Base-by-base conservation (phyloP, 2,113 vertebrate genomes). In the Amphiprion ocellaris region DNA sequence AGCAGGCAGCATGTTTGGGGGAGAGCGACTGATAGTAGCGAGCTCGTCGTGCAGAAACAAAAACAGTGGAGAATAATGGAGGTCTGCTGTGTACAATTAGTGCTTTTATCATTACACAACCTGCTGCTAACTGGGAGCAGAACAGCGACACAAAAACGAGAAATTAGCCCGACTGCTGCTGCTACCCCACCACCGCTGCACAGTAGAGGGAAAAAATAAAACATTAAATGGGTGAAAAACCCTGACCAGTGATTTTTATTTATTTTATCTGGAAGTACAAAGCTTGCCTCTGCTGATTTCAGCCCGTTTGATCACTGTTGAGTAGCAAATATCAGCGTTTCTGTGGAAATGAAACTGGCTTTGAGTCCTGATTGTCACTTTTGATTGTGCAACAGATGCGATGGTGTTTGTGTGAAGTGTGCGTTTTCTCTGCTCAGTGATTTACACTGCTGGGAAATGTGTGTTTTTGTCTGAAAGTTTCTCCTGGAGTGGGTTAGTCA, bases 61-160 rank as follows among this genome's bases (percentile, higher is more conserved):
- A 79, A 79, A 50, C 74, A 28, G 21, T 0, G 60, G 78, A 74
- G 78, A 70, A 58, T 80, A 79, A 77, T 26, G 66, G 56, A 69
- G 12, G 58, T 76, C 82, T 49, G 0, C 71, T 24, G 77, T 75
- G 84, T 53, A 37, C 59, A 88, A 87, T 91, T 78, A 87, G 54
- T 26, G 72, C 80, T 68, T 82, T 84, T 47, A 81, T 84, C 65
- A 70, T 23, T 14, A 61, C 53, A 37, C 65, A 62, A 80, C 53
- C 74, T 55, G 71, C 73, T 66, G 82, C 53, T 84, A 52, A 77
- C 37, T 37, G 53, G 33, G 79, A 68, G 69, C 64, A 30, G 66
- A 67, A 54, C 46, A 9, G 46, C 4, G 30, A 65, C 55, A 23
- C 33, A 81, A 23, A 4, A 17, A 54, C 21, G 16, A 7, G 4